These are phyloP conservation scores for Eurois occulta DNA, from an alignment of 2,888 invertebrate genomes.

Conservation along the genomic window DNA sequence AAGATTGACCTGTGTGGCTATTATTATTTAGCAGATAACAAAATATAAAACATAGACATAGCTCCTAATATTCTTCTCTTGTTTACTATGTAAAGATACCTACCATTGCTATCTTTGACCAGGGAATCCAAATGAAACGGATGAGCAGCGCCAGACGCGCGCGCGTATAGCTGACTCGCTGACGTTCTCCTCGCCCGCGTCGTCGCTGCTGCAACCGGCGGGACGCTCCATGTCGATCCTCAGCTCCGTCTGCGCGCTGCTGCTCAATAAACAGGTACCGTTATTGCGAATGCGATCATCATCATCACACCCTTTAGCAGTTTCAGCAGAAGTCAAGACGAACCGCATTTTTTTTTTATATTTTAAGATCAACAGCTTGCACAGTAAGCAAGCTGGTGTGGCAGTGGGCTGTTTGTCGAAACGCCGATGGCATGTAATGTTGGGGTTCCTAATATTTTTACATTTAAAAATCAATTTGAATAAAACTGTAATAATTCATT, in stretches of 20 bases:
- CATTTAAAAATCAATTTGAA: too few species aligned
- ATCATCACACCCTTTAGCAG: not conserved
- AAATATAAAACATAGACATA: not conserved
- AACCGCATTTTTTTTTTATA: not conserved
- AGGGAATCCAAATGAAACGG: conserved; percentile 70
- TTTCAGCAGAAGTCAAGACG: too few species aligned
- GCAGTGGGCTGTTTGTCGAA: not conserved
- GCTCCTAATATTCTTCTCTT: not conserved
- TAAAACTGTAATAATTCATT: too few species aligned
- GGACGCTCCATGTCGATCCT: conserved; percentile 84
- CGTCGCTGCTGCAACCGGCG: conserved; percentile 78
- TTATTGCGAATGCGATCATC: not conserved
- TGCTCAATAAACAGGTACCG: conserved; percentile 84
- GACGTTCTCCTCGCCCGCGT: conserved; percentile 81
- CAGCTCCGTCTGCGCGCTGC: conserved; percentile 85
- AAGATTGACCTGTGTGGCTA: too few species aligned
- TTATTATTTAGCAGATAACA: not conserved
- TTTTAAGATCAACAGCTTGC: not conserved
- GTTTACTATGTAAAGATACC: not conserved
- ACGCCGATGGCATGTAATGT: too few species aligned
- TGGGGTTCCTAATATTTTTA: too few species aligned
- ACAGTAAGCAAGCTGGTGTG: not conserved
- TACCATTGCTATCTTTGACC: not conserved
- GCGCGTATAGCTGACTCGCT: conserved; percentile 81
- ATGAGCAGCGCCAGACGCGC: conserved; percentile 76